These are phyloP conservation scores for Mixornis gularis DNA, from an alignment of 2,113 vertebrate species.

Conservation along the genomic window DNA sequence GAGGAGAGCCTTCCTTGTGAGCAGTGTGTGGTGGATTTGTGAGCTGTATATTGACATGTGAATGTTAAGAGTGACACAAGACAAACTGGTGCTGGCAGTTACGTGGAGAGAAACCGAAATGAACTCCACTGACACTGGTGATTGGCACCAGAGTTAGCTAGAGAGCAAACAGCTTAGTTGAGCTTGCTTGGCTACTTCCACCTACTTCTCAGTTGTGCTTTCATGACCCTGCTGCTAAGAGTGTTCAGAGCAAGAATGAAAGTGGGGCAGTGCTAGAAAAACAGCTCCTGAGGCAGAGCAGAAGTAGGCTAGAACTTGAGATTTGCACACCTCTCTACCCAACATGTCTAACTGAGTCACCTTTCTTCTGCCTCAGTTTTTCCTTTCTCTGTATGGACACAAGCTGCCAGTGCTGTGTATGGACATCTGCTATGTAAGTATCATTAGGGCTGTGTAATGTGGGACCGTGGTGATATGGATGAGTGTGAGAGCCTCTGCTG, in stretches of 20 bases:
- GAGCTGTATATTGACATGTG: background rate
- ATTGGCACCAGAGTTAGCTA: background rate
- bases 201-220: background rate
- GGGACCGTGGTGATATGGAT: background rate
- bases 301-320: background rate
- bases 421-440: slow-evolving; percentile 95
- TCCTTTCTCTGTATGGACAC: slow-evolving; percentile 94
- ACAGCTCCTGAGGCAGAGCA: background rate
- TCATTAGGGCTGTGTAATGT: background rate
- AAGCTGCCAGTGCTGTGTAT: slow-evolving; percentile 94
- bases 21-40: background rate
- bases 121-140: background rate
- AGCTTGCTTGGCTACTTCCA: background rate
- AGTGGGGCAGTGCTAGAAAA: background rate
- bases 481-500: background rate
- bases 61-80: background rate
- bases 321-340: background rate
- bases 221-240: background rate
- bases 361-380: slow-evolving; percentile 79
- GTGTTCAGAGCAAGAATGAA: background rate
- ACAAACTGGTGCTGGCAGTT: background rate
- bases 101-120: background rate
- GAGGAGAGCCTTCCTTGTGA: background rate
- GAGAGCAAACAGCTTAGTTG: background rate
- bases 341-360: background rate